Evolutionary conservation across 2,888 invertebrate genomes (phyloP), one percentile per base, ranked within the genome.

Genomic region (Caradrina clavipalpis): DNA sequence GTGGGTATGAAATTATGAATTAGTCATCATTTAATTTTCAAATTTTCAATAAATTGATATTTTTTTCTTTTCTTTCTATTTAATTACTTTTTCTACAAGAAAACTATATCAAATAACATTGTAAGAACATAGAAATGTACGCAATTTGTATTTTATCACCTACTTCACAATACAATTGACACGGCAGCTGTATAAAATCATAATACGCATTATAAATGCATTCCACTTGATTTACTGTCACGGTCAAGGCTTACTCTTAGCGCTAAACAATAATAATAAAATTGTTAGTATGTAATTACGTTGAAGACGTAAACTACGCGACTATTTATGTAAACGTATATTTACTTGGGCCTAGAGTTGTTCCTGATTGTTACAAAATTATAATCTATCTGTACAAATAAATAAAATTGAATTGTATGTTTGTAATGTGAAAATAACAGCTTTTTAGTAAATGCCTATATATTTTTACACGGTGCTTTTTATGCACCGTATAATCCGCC

Each of bases 211-310:
- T 61, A 59, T 47, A 54, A 53, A 78, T 61, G 53, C 64, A 80
- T 80, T 80, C 65, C 58, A 49, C 80, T 65, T 76, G 65, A 60
- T 76, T 80, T 56, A 60, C 63, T 73, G 77, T 78, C 84, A 86
- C 62, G 81, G 81, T 67, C 83, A 75, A 75, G 80, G 78, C 51
- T 61, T n/a, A 39, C 35, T 58, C 6, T 13, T 19, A 45, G 47
- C 17, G n/a, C 11, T 55, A 50, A 64, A 72, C 51, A 72, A 55
- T 54, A 42, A 61, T 66, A 56, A 61, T 66, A 56, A 72, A 54
- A 58, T 62, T 19, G 47, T 51, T 45, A 26, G 26, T 35, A 35
- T 1, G 35, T 55, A 11, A 54, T 55, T 59, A 45, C 26, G 35
- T 45, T n/a, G 42, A 2, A n/a, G 8, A 22, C 39, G 17, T 56